These are phyloP conservation scores for Nezara viridula DNA, from an alignment of 2,888 invertebrate species.

Conservation along the genomic window DNA sequence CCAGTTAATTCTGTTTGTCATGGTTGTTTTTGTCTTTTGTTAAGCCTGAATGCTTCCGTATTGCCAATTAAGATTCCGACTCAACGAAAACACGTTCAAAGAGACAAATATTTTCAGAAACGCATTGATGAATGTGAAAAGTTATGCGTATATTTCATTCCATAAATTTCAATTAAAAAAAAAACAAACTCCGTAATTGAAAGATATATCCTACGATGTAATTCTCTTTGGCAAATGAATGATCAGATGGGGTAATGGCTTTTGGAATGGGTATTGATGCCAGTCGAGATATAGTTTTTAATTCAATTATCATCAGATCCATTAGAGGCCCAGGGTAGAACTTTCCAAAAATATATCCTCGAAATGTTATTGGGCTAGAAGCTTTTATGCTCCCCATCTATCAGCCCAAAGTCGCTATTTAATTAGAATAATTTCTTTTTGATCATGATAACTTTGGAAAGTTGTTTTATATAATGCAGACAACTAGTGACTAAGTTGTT, in stretches of 20 bases:
- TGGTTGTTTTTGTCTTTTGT: background rate
- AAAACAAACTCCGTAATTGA: background rate
- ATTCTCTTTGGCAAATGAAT: background rate
- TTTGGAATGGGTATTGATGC: conserved; percentile 1
- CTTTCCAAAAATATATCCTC: conserved; percentile 6
- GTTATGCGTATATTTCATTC: background rate
- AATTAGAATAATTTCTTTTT: background rate
- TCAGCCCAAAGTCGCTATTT: background rate
- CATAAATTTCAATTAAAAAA: conserved; percentile 22
- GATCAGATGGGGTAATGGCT: background rate
- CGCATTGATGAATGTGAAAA: background rate
- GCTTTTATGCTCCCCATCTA: background rate
- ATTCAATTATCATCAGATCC: conserved; percentile 5
- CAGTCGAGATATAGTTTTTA: background rate
- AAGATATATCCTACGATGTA: background rate
- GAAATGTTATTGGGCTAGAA: background rate
- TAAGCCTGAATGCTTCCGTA: background rate
- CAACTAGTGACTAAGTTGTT: no score
- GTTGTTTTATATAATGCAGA: no score
- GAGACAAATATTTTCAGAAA: conserved; percentile 4
- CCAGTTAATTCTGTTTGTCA: background rate
- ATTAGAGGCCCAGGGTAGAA: background rate
- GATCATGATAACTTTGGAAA: background rate
- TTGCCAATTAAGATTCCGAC: background rate
- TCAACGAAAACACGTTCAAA: background rate